These are phyloP conservation scores for Cecidostiba fungosa DNA, from an alignment of 2,888 invertebrate genomes.

Conservation along the genomic window DNA sequence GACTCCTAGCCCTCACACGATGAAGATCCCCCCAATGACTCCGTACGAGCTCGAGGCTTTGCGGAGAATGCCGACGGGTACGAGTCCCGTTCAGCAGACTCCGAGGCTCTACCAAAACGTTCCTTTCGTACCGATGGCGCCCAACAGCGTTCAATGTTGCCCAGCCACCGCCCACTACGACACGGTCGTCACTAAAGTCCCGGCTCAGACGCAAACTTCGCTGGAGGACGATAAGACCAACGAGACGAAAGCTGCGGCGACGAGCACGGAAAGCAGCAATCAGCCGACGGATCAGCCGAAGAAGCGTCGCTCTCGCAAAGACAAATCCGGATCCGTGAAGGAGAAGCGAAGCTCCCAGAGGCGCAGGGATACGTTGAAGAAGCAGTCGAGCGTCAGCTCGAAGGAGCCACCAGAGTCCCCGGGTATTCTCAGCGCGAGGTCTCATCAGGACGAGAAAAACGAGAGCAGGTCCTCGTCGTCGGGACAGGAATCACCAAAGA, in stretches of 20 bases:
- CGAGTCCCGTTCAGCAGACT: constrained; percentile 65
- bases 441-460: constrained; percentile 72
- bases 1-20: constrained; percentile 75
- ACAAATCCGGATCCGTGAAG: constrained; percentile 62
- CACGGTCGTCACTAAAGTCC: constrained; percentile 69
- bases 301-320: constrained; percentile 64
- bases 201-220: constrained; percentile 75
- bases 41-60: constrained; percentile 71
- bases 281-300: constrained; percentile 59
- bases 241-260: constrained; percentile 55
- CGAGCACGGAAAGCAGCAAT: constrained; percentile 48
- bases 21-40: constrained; percentile 70
- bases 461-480: constrained; percentile 79
- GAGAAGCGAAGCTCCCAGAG: constrained; percentile 67
- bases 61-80: constrained; percentile 65
- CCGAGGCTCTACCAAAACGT: constrained; percentile 72
- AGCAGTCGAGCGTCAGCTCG: constrained; percentile 71
- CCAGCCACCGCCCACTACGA: constrained; percentile 67
- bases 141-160: constrained; percentile 62
- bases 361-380: constrained; percentile 69
- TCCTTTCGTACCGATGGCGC: constrained; percentile 68
- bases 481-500: constrained; percentile 79
- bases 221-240: constrained; percentile 68
- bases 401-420: constrained; percentile 70
- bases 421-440: constrained; percentile 56